These are phyloP conservation scores for Dysmachus trigonus DNA, from an alignment of 2,888 invertebrate species.

Conservation along the genomic window DNA sequence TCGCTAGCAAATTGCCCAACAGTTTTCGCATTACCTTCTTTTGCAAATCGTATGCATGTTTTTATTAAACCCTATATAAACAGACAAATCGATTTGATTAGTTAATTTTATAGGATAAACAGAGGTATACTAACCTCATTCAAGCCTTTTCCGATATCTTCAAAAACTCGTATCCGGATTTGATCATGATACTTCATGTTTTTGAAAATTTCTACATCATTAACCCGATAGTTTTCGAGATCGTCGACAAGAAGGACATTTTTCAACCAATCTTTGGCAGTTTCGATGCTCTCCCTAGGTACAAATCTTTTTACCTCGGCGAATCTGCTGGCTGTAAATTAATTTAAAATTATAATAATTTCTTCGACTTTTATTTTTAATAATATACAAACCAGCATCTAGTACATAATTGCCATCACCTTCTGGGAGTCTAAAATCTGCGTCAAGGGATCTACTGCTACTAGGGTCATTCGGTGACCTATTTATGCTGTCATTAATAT, in stretches of 20 bases:
- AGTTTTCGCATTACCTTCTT: neutral
- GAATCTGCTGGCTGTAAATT: neutral
- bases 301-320: neutral
- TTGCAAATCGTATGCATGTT: neutral
- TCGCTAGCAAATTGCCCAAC: slow-evolving; percentile 6
- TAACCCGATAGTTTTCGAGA: neutral
- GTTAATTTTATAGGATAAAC: neutral
- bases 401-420: neutral
- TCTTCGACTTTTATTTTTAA: neutral
- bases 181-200: neutral
- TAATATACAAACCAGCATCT: neutral
- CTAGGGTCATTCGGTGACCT: neutral
- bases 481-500: neutral
- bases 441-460: neutral
- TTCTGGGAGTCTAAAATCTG: neutral
- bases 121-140: neutral
- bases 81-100: neutral
- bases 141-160: neutral
- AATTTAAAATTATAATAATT: neutral
- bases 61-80: neutral
- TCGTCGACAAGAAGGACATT: neutral
- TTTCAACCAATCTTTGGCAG: neutral
- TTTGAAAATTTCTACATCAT: neutral
- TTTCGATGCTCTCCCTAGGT: neutral
- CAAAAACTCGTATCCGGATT: neutral